Base-by-base conservation (phyloP, 2,113 vertebrate species). In the Bufo bufo region DNA sequence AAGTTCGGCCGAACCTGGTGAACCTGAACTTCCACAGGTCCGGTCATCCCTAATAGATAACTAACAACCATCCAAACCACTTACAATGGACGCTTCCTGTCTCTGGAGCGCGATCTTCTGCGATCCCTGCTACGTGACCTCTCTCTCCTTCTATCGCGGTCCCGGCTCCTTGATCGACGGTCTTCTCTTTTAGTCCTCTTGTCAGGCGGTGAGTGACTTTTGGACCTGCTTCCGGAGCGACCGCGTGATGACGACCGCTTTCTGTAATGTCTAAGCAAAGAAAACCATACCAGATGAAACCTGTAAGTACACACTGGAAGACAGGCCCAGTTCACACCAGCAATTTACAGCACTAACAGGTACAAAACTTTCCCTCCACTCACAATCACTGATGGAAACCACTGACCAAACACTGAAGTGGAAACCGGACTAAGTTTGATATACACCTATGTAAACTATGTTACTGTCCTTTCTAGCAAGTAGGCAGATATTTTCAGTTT, bases 141-240 rank as follows among this genome's bases (percentile, higher is more conserved):
- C 81, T 99, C 98, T 20, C 95, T 91, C 66, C 88, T 94, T 1
- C 96, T 92, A 23, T 96, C 95, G 12, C 96, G 91, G 17, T 96
- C 95, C 16, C 95, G 90, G 59, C 96, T 97, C 47, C 97, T 89
- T 2, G 96, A 97, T 0, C 94, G 91, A 45, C 95, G 94, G 77
- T 99, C 97, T 14, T 97, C 97, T 9, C 97, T 97, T 69, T 99
- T 99, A 14, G 95, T 94, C 89, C 98, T 96, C 89, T 99, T 99
- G 90, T 99, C 98, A 2, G 95, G 93, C 0, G 98, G 97, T 56
- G 98, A 99, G 0, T 97, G 97, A 75, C 98, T 99, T 87, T 97
- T 95, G 0, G 98, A 99, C 0, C 97, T 95, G 91, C 95, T 98
- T 0, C 96, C 97, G 0, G 98, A 99, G 12, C 98, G 95, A 0